phyloP scores from a whole-genome alignment of 1,140 invertebrate species.

The Procambarus clarkii region DNA sequence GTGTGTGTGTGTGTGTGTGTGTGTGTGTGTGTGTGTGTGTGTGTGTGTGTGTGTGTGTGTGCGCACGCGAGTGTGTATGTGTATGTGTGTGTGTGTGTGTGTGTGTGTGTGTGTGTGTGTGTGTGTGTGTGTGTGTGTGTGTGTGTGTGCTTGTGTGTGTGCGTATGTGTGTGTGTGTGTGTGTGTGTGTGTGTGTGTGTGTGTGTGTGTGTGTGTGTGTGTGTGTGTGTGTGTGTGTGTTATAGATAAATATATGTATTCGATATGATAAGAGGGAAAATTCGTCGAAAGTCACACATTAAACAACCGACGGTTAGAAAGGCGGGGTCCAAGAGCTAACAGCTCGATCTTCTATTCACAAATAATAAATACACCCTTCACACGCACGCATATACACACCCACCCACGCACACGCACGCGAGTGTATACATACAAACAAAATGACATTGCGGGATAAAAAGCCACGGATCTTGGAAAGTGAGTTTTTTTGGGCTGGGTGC shows the following conservation, averaged over 20 bases:
- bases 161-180: neutral
- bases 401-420: neutral
- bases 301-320: no score
- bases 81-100: neutral
- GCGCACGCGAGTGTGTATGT: neutral
- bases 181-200: neutral
- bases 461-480: neutral
- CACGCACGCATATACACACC: slow-evolving; percentile 3
- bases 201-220: neutral
- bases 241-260: no score
- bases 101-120: slow-evolving; percentile 9
- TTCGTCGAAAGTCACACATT: no score
- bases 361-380: neutral
- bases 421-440: neutral
- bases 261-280: no score
- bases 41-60: no score
- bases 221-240: neutral
- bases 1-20: neutral
- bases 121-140: slow-evolving; percentile 22
- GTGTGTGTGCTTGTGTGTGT: slow-evolving; percentile 14
- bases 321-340: no score
- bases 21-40: neutral
- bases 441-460: neutral
- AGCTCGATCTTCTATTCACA: no score
- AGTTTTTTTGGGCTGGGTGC: neutral